Conservation (phyloP, 2,888 invertebrate genomes). For the Seira ritae region DNA sequence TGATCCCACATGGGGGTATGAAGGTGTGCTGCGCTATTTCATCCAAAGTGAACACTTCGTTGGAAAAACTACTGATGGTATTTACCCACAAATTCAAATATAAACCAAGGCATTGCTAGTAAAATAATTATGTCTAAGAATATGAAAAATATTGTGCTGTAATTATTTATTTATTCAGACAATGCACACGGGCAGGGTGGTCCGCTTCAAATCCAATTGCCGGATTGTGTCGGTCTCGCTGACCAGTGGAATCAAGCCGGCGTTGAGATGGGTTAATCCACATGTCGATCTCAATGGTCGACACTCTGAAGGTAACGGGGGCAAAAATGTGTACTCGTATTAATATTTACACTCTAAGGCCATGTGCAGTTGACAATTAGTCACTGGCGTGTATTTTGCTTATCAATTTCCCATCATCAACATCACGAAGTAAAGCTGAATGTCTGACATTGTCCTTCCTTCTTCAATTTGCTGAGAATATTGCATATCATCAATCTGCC, state of each 20-base stretch:
- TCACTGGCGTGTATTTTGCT: not conserved
- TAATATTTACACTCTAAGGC: no score
- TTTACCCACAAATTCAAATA: not conserved
- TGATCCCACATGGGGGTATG: constrained; percentile 54
- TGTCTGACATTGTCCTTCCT: no score
- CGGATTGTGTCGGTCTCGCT: constrained; percentile 54
- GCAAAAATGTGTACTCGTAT: no score
- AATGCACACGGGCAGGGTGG: constrained; percentile 59
- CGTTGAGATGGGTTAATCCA: constrained; percentile 51
- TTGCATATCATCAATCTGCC: no score
- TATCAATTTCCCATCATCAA: constrained; percentile 12
- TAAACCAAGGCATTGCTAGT: no score
- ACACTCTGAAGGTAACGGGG: constrained; percentile 39
- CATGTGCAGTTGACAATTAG: no score
- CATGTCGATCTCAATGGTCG: constrained; percentile 61
- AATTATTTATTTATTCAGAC: constrained; percentile 24
- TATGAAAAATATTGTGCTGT: not conserved
- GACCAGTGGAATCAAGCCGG: constrained; percentile 62
- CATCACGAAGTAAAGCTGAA: no score
- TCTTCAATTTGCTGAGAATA: no score
- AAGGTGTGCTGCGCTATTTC: constrained; percentile 55
- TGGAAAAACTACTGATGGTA: constrained; percentile 55
- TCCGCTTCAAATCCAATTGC: constrained; percentile 54
- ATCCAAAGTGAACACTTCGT: constrained; percentile 53
- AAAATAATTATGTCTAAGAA: not conserved